phyloP scores from a whole-genome alignment of 2,888 invertebrate genomes.

The Pristionchus maxplancki region DNA sequence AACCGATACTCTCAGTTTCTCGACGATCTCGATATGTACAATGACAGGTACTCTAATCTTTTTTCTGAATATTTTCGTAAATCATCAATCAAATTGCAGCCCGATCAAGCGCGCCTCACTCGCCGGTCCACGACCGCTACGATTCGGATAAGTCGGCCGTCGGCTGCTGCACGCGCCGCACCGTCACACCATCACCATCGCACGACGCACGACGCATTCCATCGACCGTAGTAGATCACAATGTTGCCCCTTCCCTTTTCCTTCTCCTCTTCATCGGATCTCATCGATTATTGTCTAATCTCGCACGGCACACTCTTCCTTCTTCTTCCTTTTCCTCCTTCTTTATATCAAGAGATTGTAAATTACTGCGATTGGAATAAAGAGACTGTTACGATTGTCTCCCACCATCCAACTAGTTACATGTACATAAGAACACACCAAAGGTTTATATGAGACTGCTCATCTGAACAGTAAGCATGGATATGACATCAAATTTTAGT shows the following conservation, averaged over 20 bases:
- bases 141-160: conserved; percentile 48
- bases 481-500: not conserved
- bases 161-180: conserved; percentile 19
- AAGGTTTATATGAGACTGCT: no score
- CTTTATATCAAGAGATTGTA: conserved; percentile 2
- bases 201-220: conserved; percentile 3
- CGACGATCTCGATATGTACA: conserved; percentile 34
- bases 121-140: conserved; percentile 36
- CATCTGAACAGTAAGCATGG: not conserved
- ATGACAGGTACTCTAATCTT: not conserved
- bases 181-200: conserved; percentile 15
- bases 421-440: no score
- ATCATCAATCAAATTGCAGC: not conserved
- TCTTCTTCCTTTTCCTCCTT: not conserved
- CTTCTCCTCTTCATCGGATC: not conserved
- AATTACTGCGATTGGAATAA: conserved; percentile 43
- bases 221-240: conserved; percentile 39
- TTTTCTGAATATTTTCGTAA: not conserved
- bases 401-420: not conserved
- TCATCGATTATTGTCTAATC: conserved; percentile 35
- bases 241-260: not conserved
- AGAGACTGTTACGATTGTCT: conserved; percentile 27
- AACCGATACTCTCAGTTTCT: conserved; percentile 28
- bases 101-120: conserved; percentile 41
- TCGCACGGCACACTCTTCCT: conserved; percentile 12